Evolutionary conservation across 2,113 vertebrate genomes (phyloP).

Genomic region (Mustela lutreola): DNA sequence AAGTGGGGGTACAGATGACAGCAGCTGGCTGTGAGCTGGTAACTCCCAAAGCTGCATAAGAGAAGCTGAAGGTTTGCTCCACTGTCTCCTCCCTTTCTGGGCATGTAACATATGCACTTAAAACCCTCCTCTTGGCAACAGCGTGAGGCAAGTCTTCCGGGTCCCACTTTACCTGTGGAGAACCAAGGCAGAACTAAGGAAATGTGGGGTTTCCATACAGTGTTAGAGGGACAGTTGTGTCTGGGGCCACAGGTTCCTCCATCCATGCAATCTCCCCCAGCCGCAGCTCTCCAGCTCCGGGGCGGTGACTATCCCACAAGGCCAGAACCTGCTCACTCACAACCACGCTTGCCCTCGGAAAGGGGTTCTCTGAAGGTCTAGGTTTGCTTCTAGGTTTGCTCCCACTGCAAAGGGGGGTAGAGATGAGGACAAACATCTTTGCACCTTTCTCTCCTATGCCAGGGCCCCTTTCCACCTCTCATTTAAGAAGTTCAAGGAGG

Average conservation of each 20-base stretch:
- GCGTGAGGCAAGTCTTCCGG: not conserved
- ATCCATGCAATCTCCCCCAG: not conserved
- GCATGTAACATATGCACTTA: not conserved
- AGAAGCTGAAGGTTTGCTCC: not conserved
- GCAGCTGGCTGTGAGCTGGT: not conserved
- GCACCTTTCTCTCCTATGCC: not conserved
- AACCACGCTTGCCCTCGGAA: not conserved
- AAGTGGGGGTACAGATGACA: accelerated
- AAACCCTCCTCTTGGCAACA: not conserved
- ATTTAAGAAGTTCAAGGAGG: not conserved
- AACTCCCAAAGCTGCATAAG: not conserved
- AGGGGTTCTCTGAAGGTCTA: not conserved
- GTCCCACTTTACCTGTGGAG: not conserved
- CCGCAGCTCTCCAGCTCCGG: not conserved
- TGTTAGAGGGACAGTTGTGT: not conserved
- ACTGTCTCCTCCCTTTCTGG: not conserved
- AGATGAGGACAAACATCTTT: not conserved
- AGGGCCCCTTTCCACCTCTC: not conserved
- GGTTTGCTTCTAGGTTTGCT: not conserved
- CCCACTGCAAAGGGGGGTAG: not conserved
- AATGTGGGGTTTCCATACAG: not conserved
- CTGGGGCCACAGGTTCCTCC: not conserved
- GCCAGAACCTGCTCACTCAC: not conserved
- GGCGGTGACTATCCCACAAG: not conserved
- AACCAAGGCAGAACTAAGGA: not conserved